A percentile compares a stretch with the other conserved stretches of the same genome.
These are phyloP conservation scores for Odocoileus hemionus DNA, from an alignment of 2,113 vertebrate genomes.

Conservation along the genomic window DNA sequence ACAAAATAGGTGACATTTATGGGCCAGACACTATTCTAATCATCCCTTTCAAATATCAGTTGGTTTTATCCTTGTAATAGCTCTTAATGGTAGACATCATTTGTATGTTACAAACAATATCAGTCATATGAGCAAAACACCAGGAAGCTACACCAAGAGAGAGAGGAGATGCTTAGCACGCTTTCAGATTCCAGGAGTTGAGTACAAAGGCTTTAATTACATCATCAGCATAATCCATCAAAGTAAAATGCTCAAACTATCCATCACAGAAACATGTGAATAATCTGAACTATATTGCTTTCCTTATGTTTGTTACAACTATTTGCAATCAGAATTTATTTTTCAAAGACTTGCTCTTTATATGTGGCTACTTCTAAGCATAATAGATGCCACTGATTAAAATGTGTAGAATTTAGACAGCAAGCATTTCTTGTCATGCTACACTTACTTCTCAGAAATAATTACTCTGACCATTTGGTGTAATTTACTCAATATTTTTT, in stretches of 20 bases:
- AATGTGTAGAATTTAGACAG: not conserved
- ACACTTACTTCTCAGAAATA: not conserved
- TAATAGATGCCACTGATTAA: not conserved
- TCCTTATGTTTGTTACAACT: not conserved
- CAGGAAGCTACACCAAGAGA: not conserved
- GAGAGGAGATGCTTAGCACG: not conserved
- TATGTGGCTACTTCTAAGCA: not conserved
- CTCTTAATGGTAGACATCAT: not conserved
- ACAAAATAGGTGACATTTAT: not conserved
- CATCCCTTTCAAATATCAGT: not conserved
- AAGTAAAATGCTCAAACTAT: not conserved
- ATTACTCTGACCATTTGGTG: not conserved
- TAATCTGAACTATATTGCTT: not conserved
- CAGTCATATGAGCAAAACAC: not conserved
- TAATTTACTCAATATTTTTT: not conserved
- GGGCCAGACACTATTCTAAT: not conserved
- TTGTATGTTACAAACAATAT: not conserved
- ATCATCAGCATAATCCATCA: too few species aligned
- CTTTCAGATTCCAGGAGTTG: not conserved
- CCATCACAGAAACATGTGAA: not conserved
- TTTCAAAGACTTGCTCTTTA: not conserved
- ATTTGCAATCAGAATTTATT: not conserved
- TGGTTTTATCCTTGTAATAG: not conserved
- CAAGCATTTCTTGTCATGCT: not conserved
- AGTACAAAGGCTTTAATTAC: not conserved